These are phyloP conservation scores for Tympanuchus pallidicinctus DNA, from an alignment of 2,113 vertebrate genomes.

Conservation along the genomic window DNA sequence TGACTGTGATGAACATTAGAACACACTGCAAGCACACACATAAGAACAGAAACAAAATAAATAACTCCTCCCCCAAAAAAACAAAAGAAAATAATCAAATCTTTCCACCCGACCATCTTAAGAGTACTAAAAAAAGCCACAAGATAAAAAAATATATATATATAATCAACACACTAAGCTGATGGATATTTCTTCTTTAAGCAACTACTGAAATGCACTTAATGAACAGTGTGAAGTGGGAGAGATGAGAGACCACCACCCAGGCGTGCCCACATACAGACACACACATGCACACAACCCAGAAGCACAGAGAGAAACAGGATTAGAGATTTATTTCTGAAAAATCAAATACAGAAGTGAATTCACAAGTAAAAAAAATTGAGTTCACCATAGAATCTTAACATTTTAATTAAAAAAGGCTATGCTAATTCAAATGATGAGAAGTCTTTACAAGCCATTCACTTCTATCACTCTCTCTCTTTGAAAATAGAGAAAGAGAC, in stretches of 20 bases:
- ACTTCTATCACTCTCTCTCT: conserved; percentile 24
- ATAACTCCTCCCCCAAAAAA: background rate
- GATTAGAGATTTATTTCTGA: conserved; percentile 73
- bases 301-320: conserved; percentile 73
- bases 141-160: conserved; percentile 36
- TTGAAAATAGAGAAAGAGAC: conserved; percentile 46
- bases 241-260: conserved; percentile 71
- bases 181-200: conserved; percentile 2
- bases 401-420: conserved; percentile 63
- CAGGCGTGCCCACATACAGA: conserved; percentile 47
- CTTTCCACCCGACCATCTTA: background rate
- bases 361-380: conserved; percentile 66
- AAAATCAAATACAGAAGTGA: conserved; percentile 76
- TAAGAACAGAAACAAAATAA: conserved; percentile 5
- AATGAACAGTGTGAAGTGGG: conserved; percentile 39
- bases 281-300: conserved; percentile 65
- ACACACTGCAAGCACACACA: conserved; percentile 31
- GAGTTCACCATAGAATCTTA: conserved; percentile 24
- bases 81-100: background rate
- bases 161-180: conserved; percentile 14
- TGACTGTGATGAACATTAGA: conserved; percentile 40
- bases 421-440: conserved; percentile 7
- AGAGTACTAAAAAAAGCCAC: conserved; percentile 44
- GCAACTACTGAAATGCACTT: conserved; percentile 50
- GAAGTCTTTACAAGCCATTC: background rate